These are phyloP conservation scores for Galleria mellonella DNA, from an alignment of 1,140 invertebrate genomes.

Conservation along the genomic window DNA sequence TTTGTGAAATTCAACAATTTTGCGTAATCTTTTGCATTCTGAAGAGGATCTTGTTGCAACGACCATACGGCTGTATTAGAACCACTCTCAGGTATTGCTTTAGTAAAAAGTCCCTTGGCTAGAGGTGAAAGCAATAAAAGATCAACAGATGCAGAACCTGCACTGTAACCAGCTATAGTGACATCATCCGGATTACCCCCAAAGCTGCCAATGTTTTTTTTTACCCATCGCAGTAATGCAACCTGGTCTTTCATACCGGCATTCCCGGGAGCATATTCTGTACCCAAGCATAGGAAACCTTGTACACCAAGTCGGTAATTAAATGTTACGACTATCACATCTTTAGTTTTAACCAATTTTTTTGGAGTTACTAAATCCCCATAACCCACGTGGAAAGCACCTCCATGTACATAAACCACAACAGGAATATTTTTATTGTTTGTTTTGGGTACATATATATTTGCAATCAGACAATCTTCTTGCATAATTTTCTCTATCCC, in stretches of 20 bases:
- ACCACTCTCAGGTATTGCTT: slow-evolving; percentile 34
- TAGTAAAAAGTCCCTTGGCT: slow-evolving; percentile 36
- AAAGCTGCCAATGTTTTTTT: slow-evolving; percentile 38
- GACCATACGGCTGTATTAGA: slow-evolving; percentile 15
- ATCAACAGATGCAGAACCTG: slow-evolving; percentile 31
- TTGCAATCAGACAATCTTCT: slow-evolving; percentile 17
- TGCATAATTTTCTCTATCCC: background rate
- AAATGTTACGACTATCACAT: slow-evolving; percentile 21
- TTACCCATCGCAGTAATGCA: slow-evolving; percentile 33
- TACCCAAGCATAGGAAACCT: slow-evolving; percentile 28
- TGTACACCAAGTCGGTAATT: slow-evolving; percentile 17
- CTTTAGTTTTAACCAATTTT: slow-evolving; percentile 7
- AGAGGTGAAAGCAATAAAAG: slow-evolving; percentile 31
- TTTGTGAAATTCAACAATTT: slow-evolving; percentile 18
- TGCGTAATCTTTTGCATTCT: slow-evolving; percentile 29
- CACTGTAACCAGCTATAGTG: slow-evolving; percentile 32
- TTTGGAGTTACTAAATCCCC: background rate
- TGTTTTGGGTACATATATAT: slow-evolving; percentile 9
- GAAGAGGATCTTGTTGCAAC: slow-evolving; percentile 29
- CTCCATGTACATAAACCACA: slow-evolving; percentile 13
- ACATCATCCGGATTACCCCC: slow-evolving; percentile 42
- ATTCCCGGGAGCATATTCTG: slow-evolving; percentile 33
- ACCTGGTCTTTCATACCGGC: slow-evolving; percentile 46
- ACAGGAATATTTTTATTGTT: slow-evolving; percentile 11
- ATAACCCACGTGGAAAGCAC: slow-evolving; percentile 8